A percentile compares a stretch with the other conserved stretches of the same genome.
phyloP scores from a whole-genome alignment of 2,797 vertebrate species.

The Rhodeus uyekii region DNA sequence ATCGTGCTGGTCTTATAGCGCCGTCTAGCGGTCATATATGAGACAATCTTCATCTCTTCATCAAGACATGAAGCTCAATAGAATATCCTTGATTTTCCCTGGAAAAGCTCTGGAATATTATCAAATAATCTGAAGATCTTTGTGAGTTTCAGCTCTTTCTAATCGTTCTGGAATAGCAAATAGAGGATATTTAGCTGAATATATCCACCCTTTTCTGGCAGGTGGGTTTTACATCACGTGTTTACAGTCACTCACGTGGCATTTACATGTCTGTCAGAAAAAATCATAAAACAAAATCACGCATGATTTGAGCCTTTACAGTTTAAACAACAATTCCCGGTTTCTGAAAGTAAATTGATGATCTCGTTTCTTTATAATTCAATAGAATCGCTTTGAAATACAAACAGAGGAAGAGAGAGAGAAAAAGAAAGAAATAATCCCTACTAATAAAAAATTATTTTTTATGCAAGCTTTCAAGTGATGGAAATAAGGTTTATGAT shows the following conservation, averaged over 20 bases:
- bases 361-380: constrained; percentile 82
- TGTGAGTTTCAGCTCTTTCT: not conserved
- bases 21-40: constrained; percentile 3
- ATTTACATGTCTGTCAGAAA: not conserved
- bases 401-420: constrained; percentile 68
- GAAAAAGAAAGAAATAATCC: too few relatives aligned
- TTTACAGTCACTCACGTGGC: not conserved
- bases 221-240: not conserved
- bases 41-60: not conserved
- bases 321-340: constrained; percentile 85
- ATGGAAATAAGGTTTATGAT: not conserved
- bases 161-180: not conserved
- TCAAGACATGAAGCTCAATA: not conserved
- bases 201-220: not conserved
- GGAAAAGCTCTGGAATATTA: too few relatives aligned
- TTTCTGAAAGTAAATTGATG: constrained; percentile 87
- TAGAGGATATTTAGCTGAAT: not conserved
- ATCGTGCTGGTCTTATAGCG: not conserved
- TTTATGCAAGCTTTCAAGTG: not conserved
- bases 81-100: not conserved
- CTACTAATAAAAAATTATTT: too few relatives aligned
- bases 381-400: constrained; percentile 79
- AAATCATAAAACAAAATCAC: not conserved
- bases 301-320: constrained; percentile 16
- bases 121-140: not conserved